Base-by-base conservation (phyloP, 2,113 vertebrate genomes). In the Azemiops feae region DNA sequence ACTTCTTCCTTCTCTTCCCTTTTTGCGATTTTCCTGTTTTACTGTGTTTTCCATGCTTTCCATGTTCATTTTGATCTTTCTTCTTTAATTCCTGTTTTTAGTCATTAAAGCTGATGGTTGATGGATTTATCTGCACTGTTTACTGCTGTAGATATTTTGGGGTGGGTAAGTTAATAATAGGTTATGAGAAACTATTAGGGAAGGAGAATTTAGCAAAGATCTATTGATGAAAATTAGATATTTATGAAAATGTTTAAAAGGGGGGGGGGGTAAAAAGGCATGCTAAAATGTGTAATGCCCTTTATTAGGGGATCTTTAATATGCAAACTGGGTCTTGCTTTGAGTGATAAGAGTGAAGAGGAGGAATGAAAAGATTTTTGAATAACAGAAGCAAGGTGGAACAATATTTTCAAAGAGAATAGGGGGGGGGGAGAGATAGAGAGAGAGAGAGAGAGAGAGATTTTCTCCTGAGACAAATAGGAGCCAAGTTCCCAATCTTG, bases 401-500 rank as follows among this genome's bases (percentile, higher is more conserved):
- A 93, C 88, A 53, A 52, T 1, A 91, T 85, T 93, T 94, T 22
- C 34, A 86, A 50, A 87, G 81, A 60, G n/a, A 93, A 25, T 10
- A 69, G 34, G 5, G 43, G n/a, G 12, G 6, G 6, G 47, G 7
- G 47, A 50, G 47, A 47, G 45, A 47, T 4, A 34, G 5, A 74
- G n/a, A 6, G 16, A 89, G 0, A 57, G 7, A 7, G 54, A 88
- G 90, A 89, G 93, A 95, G 94, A 95, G 2, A 93, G 1, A 3
- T 93, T 12, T 64, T 91, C 95, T 54, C 2, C 89, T 93, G 39
- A 92, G 86, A 88, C 34, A 88, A 94, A 94, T 8, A 93, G 10
- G 60, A 96, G 27, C 64, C 57, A 91, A 85, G 4, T 96, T 95
- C 54, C 16, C 69, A 92, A 93, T 96, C 94, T 93, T 94, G 34